A percentile compares a stretch with the other conserved stretches of the same genome.
Conservation (phyloP, 1,140 invertebrate species). For the Leptopilina boulardi region DNA sequence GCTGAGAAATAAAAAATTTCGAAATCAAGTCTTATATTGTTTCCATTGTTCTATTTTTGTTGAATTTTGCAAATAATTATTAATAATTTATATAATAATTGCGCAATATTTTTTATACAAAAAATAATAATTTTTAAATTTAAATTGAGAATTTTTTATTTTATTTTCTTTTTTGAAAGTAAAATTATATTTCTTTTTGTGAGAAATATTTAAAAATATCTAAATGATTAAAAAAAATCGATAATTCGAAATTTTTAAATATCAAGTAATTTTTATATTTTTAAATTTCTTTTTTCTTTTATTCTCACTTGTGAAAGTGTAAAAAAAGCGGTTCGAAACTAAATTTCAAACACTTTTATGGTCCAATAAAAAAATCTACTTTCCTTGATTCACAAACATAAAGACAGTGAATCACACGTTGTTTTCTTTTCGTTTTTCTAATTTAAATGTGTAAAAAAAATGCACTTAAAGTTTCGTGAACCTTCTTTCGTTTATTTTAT, state of each 20-base stretch:
- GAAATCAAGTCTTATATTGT: background rate
- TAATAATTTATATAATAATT: background rate
- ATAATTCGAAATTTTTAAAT: background rate
- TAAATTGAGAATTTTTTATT: background rate
- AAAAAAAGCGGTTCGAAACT: background rate
- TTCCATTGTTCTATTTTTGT: too few relatives aligned
- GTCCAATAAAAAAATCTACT: background rate
- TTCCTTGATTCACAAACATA: background rate
- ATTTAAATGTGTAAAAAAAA: background rate
- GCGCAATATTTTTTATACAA: too few relatives aligned
- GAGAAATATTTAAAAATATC: too few relatives aligned
- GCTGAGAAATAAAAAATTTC: background rate
- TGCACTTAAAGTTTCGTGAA: slow-evolving; percentile 1
- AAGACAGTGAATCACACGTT: background rate
- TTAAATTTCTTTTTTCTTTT: background rate
- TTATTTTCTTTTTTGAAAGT: background rate
- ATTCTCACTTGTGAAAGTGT: background rate
- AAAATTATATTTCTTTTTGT: too few relatives aligned
- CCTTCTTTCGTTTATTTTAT: background rate
- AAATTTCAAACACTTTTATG: slow-evolving; percentile 8
- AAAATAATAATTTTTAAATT: too few relatives aligned
- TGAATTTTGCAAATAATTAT: too few relatives aligned
- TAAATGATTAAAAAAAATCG: too few relatives aligned
- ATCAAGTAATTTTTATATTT: too few relatives aligned
- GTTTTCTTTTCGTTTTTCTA: background rate